These are phyloP conservation scores for Actinopyga echinites DNA, from an alignment of 53 echinoderm and acorn worm genomes.

Conservation along the genomic window DNA sequence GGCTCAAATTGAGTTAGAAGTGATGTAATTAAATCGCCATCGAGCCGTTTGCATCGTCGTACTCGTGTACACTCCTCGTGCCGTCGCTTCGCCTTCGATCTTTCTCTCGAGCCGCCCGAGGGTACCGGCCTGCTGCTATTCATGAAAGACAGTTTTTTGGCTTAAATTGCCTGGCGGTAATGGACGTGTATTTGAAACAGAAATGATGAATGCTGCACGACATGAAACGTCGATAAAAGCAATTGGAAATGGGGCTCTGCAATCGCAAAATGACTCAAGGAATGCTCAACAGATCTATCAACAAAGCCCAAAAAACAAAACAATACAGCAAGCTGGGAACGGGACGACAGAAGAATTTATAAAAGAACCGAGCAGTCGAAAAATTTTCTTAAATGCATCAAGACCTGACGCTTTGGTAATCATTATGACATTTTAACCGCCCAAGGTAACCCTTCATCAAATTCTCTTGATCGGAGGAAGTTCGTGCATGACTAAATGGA, in stretches of 20 bases:
- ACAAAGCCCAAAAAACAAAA: slow-evolving; percentile 27
- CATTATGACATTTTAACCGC: slow-evolving; percentile 37
- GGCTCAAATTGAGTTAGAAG: slow-evolving; percentile 50
- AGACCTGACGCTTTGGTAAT: slow-evolving; percentile 33
- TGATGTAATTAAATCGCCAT: slow-evolving; percentile 54
- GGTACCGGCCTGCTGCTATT: slow-evolving; percentile 41
- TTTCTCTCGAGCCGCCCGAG: slow-evolving; percentile 39
- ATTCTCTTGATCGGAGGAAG: slow-evolving; percentile 18
- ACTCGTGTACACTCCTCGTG: slow-evolving; percentile 28
- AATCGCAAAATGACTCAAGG: slow-evolving; percentile 40
- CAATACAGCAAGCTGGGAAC: slow-evolving; percentile 20
- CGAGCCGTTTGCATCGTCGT: slow-evolving; percentile 39
- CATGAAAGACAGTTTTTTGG: slow-evolving; percentile 14
- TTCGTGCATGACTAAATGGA: slow-evolving; percentile 42
- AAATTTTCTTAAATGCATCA: slow-evolving; percentile 30
- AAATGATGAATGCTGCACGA: slow-evolving; percentile 35
- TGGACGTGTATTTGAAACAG: slow-evolving; percentile 49
- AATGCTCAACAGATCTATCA: slow-evolving; percentile 38
- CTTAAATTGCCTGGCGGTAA: slow-evolving; percentile 47
- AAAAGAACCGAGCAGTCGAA: not conserved
- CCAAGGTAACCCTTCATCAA: slow-evolving; percentile 34
- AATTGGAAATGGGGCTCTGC: slow-evolving; percentile 50
- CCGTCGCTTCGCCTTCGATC: slow-evolving; percentile 42
- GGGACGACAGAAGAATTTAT: slow-evolving; percentile 27
- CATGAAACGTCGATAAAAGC: slow-evolving; percentile 49